These are phyloP conservation scores for Thecophora atra DNA, from an alignment of 2,888 invertebrate genomes.

Conservation along the genomic window DNA sequence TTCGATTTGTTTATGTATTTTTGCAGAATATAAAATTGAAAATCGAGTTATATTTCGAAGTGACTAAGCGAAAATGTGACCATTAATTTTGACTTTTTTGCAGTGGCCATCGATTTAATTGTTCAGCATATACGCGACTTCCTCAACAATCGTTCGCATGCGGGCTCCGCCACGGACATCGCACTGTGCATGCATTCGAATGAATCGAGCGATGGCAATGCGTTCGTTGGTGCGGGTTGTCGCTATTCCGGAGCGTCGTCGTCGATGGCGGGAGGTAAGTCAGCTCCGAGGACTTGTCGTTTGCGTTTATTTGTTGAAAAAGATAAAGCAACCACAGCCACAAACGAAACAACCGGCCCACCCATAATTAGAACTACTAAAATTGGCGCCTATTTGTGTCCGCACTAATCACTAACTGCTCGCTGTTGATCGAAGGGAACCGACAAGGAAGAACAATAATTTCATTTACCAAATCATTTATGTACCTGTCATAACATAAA, in stretches of 20 bases:
- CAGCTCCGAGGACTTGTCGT: not conserved
- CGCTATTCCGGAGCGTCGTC: not conserved
- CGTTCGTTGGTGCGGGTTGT: constrained; percentile 25
- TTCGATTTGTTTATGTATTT: not conserved
- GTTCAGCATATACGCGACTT: constrained; percentile 97
- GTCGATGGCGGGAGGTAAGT: constrained; percentile 24
- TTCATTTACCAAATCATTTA: not conserved
- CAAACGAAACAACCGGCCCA: not conserved
- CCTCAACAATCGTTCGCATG: constrained; percentile 70
- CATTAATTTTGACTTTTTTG: constrained; percentile 54
- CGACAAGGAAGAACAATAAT: not conserved
- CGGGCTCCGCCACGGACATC: constrained; percentile 58
- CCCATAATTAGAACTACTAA: constrained; percentile 25
- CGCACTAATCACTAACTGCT: constrained; percentile 48
- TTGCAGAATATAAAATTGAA: not conserved
- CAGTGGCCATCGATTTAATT: constrained; percentile 97
- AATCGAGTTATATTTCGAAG: not conserved
- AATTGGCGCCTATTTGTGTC: constrained; percentile 42
- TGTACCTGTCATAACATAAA: not conserved
- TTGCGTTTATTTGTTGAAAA: constrained; percentile 6
- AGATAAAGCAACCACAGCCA: too few relatives aligned
- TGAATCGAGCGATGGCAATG: constrained; percentile 43
- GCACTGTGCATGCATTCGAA: constrained; percentile 54
- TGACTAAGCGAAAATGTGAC: not conserved
- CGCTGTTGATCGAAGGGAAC: not conserved